Conservation (phyloP, 1,140 invertebrate species). For the Ericerus pela region DNA sequence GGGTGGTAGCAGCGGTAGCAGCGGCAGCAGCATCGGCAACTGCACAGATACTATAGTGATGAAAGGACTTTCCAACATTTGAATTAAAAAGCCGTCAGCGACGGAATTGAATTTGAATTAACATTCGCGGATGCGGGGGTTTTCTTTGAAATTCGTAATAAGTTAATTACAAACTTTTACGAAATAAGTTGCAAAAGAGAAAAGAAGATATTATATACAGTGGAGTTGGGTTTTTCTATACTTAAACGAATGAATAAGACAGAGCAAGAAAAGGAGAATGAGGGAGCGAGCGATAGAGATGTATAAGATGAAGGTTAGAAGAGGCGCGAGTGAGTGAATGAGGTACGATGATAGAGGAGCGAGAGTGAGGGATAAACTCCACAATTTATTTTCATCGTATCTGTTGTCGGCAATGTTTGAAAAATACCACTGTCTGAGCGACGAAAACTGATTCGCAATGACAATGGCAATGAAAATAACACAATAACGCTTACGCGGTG, state of each 20-base stretch:
- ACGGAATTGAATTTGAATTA: constrained; percentile 12
- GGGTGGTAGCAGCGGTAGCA: not conserved
- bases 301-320: too few species aligned
- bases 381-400: too few species aligned
- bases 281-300: too few species aligned
- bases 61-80: constrained; percentile 1
- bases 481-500: not conserved
- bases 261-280: too few species aligned
- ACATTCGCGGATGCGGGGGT: constrained; percentile 2
- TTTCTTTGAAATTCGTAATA: constrained; percentile 11
- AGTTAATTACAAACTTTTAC: constrained; percentile 7
- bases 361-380: too few species aligned
- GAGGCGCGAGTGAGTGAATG: too few species aligned
- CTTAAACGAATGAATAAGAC: too few species aligned
- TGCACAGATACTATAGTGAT: too few species aligned
- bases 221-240: not conserved
- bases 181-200: constrained; percentile 9
- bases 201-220: not conserved
- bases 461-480: not conserved
- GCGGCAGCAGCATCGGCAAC: not conserved
- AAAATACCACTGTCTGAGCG: not conserved
- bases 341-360: too few species aligned
- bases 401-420: too few species aligned
- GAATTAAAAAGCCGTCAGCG: constrained; percentile 11
- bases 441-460: constrained; percentile 4